These are phyloP conservation scores for Drosophila formosana DNA, from an alignment of 2,888 invertebrate genomes.

Conservation along the genomic window DNA sequence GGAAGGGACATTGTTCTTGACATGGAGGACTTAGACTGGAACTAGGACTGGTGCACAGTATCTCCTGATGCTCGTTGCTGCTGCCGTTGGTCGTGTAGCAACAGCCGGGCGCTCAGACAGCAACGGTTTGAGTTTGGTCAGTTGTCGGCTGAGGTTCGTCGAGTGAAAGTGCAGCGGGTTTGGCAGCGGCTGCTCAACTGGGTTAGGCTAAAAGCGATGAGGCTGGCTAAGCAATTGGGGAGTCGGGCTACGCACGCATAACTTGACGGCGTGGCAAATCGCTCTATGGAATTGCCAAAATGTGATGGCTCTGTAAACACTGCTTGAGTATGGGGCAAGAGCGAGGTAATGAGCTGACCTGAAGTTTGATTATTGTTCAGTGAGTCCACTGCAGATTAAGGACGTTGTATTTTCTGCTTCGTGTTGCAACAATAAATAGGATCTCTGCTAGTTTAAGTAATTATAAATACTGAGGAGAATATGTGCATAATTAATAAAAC, in stretches of 20 bases:
- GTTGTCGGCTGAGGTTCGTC: constrained; percentile 50
- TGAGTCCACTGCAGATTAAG: constrained; percentile 21
- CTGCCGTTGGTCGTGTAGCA: constrained; percentile 42
- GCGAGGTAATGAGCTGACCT: constrained; percentile 39
- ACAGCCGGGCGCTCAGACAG: constrained; percentile 50
- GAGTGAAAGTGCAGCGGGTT: constrained; percentile 74
- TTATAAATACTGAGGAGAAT: too few species aligned
- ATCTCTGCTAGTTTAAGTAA: too few species aligned
- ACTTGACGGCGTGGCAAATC: constrained; percentile 17
- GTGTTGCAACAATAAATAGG: not conserved
- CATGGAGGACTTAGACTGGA: constrained; percentile 42
- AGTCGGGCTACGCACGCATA: constrained; percentile 19
- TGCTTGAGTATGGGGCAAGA: not conserved
- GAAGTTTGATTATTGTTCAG: constrained; percentile 14
- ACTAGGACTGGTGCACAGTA: constrained; percentile 16
- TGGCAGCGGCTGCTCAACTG: constrained; percentile 35
- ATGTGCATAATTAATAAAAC: not conserved
- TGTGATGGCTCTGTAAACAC: not conserved
- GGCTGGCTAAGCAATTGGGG: constrained; percentile 3
- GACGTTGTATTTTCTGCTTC: constrained; percentile 33
- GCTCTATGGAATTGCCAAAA: constrained; percentile 6
- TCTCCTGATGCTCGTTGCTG: constrained; percentile 12
- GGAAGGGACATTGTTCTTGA: constrained; percentile 29
- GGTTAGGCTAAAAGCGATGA: constrained; percentile 2
- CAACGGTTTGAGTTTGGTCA: constrained; percentile 62